These are phyloP conservation scores for Sciurus niger DNA, from an alignment of 2,113 vertebrate genomes.

Conservation along the genomic window DNA sequence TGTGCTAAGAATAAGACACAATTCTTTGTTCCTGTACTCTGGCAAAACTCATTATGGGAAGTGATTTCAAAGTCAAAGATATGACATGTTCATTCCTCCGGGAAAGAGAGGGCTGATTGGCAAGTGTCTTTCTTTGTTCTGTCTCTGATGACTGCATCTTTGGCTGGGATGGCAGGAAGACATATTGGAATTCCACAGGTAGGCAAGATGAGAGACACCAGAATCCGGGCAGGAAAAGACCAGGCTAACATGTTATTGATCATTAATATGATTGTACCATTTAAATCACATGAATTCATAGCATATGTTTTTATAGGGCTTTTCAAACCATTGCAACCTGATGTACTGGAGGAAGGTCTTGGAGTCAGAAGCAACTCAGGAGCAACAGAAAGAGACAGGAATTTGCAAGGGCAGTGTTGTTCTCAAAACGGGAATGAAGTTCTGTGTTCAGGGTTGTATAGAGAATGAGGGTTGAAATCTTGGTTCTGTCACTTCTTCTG, in stretches of 20 bases:
- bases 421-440: too few species aligned
- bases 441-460: too few species aligned
- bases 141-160: not conserved
- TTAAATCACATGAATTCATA: not conserved
- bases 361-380: not conserved
- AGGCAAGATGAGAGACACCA: not conserved
- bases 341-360: not conserved
- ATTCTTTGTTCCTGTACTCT: slow-evolving; percentile 57
- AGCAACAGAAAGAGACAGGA: too few species aligned
- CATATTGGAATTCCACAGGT: not conserved
- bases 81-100: slow-evolving; percentile 1
- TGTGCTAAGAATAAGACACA: slow-evolving; percentile 70
- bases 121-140: not conserved
- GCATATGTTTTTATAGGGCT: not conserved
- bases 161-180: not conserved
- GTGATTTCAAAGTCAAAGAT: slow-evolving; percentile 67
- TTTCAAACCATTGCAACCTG: slow-evolving; percentile 3
- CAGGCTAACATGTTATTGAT: not conserved
- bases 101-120: slow-evolving; percentile 19
- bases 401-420: too few species aligned
- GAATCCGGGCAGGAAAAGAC: not conserved
- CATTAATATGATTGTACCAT: not conserved
- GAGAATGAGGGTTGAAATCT: not conserved
- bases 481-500: not conserved
- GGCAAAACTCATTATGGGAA: slow-evolving; percentile 65